phyloP scores from a whole-genome alignment of 1,140 invertebrate genomes.

The Zeugodacus cucurbitae region DNA sequence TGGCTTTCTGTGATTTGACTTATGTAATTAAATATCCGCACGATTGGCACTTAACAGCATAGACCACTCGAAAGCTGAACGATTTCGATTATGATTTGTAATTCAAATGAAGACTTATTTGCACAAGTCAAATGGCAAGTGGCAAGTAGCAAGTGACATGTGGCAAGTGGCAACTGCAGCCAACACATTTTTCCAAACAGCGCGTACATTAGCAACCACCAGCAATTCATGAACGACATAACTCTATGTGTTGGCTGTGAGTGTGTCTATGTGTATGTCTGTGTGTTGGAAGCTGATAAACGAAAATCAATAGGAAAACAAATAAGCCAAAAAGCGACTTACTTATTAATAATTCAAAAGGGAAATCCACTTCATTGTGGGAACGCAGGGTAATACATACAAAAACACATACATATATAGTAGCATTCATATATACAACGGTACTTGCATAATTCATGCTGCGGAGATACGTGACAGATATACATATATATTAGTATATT shows the following conservation, averaged over 20 bases:
- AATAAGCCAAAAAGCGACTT: neutral
- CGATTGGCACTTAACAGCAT: slow-evolving; percentile 1
- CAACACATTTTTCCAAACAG: neutral
- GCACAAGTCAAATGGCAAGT: neutral
- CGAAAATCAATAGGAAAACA: slow-evolving; percentile 35
- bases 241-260: neutral
- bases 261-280: neutral
- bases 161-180: neutral
- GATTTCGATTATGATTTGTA: slow-evolving; percentile 33
- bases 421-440: neutral
- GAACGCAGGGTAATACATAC: neutral
- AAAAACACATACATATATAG: neutral
- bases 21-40: slow-evolving; percentile 31
- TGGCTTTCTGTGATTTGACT: slow-evolving; percentile 14
- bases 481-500: neutral
- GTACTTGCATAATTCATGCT: neutral
- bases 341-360: slow-evolving; percentile 33
- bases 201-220: neutral
- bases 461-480: neutral
- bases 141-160: neutral
- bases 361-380: neutral
- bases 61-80: slow-evolving; percentile 22
- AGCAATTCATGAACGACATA: neutral
- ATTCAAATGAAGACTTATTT: slow-evolving; percentile 36
- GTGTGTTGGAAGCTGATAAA: neutral